phyloP scores from a whole-genome alignment of 2,888 invertebrate genomes.

The Rhamnusium bicolor region DNA sequence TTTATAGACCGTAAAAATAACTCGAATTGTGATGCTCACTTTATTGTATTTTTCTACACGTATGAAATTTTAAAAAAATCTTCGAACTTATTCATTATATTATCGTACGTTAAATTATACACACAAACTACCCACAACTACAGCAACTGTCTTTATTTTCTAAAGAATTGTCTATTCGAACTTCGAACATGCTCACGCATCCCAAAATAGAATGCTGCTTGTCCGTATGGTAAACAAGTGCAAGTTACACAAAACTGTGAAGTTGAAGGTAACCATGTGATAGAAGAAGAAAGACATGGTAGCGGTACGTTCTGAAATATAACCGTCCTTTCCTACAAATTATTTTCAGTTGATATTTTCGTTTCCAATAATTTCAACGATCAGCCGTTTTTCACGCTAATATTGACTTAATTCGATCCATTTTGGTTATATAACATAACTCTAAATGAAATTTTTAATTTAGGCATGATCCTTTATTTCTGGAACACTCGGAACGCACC shows the following conservation, averaged over 20 bases:
- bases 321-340: conserved; percentile 2
- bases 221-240: conserved; percentile 30
- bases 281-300: conserved; percentile 11
- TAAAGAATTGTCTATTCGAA: conserved; percentile 30
- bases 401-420: neutral
- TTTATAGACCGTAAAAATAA: conserved; percentile 25
- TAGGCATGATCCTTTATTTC: neutral
- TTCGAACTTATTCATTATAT: conserved; percentile 28
- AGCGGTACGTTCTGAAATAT: neutral
- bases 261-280: conserved; percentile 6
- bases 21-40: conserved; percentile 19
- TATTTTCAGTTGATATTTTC: neutral
- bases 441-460: neutral
- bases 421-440: neutral
- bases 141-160: conserved; percentile 32
- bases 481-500: neutral
- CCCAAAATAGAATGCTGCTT: conserved; percentile 36
- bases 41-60: conserved; percentile 17
- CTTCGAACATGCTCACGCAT: conserved; percentile 32
- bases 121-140: conserved; percentile 35
- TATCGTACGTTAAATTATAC: conserved; percentile 28
- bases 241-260: conserved; percentile 25
- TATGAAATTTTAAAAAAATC: conserved; percentile 15
- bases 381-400: neutral
- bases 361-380: too few species aligned